Evolutionary conservation across 2,113 vertebrate genomes (phyloP).

Genomic region (Peromyscus polionotus): DNA sequence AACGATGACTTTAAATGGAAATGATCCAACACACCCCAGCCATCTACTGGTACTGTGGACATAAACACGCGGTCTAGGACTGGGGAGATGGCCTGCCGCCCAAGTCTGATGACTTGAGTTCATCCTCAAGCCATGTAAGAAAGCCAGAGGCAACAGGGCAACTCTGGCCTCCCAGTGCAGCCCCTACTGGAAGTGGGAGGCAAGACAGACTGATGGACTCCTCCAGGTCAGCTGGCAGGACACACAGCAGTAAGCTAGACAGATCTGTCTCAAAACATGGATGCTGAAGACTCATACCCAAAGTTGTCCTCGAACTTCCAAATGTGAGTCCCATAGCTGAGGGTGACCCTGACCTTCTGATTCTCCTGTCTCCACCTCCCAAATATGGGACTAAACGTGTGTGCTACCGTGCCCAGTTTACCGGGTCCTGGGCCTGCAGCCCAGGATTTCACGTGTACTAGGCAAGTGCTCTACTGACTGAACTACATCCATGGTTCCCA

Average conservation of each 20-base stretch:
- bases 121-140: neutral
- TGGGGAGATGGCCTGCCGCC: neutral
- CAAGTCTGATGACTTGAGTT: neutral
- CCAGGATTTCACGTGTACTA: neutral
- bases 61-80: neutral
- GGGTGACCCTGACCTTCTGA: neutral
- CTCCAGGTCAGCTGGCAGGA: neutral
- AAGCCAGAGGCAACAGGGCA: neutral
- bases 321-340: neutral
- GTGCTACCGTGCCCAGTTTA: neutral
- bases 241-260: neutral
- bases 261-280: neutral
- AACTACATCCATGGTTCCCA: neutral
- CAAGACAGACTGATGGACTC: neutral
- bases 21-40: neutral
- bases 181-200: neutral
- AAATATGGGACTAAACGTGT: fast-evolving
- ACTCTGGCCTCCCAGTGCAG: no score
- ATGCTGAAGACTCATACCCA: neutral
- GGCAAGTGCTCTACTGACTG: neutral
- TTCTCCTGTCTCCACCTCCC: no score
- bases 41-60: neutral
- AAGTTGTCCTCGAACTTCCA: neutral
- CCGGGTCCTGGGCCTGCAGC: neutral
- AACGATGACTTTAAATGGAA: conserved; percentile 18